Evolutionary conservation across 2,113 vertebrate genomes (phyloP).

Genomic region (Hemibagrus wyckioides): DNA sequence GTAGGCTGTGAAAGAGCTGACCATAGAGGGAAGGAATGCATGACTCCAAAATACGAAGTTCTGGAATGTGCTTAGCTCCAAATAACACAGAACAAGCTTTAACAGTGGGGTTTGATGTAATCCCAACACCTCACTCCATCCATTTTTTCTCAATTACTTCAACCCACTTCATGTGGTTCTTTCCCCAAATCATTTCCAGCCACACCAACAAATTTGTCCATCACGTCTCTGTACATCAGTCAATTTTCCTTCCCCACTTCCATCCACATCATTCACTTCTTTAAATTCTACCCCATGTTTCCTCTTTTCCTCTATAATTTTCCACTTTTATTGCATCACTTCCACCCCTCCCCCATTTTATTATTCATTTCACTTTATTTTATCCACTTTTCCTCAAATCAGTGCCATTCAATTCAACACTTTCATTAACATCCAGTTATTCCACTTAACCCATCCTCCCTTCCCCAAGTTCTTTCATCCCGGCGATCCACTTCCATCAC

Average conservation of each 20-base stretch:
- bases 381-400: neutral
- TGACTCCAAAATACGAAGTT: neutral
- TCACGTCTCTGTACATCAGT: neutral
- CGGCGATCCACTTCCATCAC: neutral
- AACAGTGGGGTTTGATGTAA: neutral
- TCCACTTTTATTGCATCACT: neutral
- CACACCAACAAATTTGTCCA: neutral
- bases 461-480: neutral
- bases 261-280: neutral
- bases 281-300: neutral
- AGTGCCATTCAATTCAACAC: neutral
- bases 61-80: neutral
- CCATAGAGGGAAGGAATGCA: constrained; percentile 4
- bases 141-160: neutral
- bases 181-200: neutral
- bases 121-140: neutral
- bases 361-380: neutral
- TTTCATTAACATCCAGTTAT: neutral
- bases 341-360: neutral
- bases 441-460: neutral
- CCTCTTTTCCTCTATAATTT: neutral
- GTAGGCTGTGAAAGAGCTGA: constrained; percentile 22
- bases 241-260: neutral
- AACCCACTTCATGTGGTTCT: neutral
- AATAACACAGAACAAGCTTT: neutral